Conservation (phyloP, 2,113 vertebrate species). For the Daboia siamensis region DNA sequence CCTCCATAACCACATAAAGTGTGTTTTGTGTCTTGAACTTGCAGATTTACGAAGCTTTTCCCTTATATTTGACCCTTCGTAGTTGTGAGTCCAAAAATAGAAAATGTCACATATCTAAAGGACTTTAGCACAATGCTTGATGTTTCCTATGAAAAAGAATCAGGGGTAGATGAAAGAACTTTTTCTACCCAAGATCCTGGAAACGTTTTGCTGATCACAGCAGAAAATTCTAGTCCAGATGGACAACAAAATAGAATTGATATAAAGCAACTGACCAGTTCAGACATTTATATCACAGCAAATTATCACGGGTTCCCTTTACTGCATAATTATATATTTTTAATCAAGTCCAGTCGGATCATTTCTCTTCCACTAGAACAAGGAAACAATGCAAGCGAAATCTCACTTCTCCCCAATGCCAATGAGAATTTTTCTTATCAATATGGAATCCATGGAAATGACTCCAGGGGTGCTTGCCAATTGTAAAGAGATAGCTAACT, state of each 20-base stretch:
- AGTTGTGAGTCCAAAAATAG: background rate
- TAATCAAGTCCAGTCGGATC: slow-evolving; percentile 8
- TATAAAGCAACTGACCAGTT: background rate
- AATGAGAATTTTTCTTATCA: background rate
- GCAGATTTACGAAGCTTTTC: background rate
- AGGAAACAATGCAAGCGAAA: slow-evolving; percentile 1
- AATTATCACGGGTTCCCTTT: background rate
- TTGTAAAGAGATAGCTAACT: slow-evolving; percentile 26
- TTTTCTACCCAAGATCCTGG: background rate
- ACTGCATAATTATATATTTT: background rate
- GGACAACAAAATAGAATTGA: too few relatives aligned
- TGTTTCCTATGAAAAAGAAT: background rate
- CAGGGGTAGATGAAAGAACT: background rate
- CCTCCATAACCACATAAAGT: background rate
- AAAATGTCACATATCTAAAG: background rate
- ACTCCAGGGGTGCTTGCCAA: slow-evolving; percentile 34
- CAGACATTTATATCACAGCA: background rate
- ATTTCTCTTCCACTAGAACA: slow-evolving; percentile 24
- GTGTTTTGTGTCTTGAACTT: background rate
- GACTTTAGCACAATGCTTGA: background rate
- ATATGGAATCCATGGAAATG: background rate
- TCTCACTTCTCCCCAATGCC: background rate
- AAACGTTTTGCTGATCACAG: background rate
- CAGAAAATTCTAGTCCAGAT: background rate
- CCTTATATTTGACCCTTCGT: background rate